phyloP scores from a whole-genome alignment of 2,888 invertebrate species.

The Nasonia oneida region DNA sequence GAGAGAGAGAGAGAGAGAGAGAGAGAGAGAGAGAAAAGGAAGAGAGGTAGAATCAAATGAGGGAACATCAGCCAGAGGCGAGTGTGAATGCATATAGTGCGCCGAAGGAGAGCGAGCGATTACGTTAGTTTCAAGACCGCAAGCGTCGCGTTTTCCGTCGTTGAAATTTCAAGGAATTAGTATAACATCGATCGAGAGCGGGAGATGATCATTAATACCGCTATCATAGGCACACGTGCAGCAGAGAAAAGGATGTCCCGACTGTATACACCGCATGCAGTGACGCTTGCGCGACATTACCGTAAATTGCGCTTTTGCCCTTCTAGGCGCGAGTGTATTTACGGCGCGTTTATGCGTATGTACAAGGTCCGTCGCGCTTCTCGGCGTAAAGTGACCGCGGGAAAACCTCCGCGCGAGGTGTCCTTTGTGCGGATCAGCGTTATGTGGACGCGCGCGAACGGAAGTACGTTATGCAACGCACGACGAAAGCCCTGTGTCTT shows the following conservation, averaged over 20 bases:
- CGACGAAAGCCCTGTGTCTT: slow-evolving; percentile 42
- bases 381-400: background rate
- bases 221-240: background rate
- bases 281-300: slow-evolving; percentile 9
- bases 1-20: background rate
- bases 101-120: background rate
- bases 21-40: background rate
- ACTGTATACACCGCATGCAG: background rate
- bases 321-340: background rate
- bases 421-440: background rate
- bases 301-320: slow-evolving; percentile 47
- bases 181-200: slow-evolving; percentile 11
- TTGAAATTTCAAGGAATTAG: slow-evolving; percentile 16
- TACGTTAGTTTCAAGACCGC: background rate
- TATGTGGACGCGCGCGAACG: background rate
- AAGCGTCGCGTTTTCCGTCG: background rate
- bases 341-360: background rate
- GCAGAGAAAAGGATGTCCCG: background rate
- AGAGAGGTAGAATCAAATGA: background rate
- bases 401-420: slow-evolving; percentile 5
- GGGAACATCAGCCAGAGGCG: background rate
- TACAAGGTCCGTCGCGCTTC: background rate
- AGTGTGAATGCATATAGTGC: background rate
- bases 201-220: background rate
- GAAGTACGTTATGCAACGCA: slow-evolving; percentile 45